A percentile compares a stretch with the other conserved stretches of the same genome.
Conservation (phyloP, 1,140 invertebrate species). For the Cyrtorhinus lividipennis region DNA sequence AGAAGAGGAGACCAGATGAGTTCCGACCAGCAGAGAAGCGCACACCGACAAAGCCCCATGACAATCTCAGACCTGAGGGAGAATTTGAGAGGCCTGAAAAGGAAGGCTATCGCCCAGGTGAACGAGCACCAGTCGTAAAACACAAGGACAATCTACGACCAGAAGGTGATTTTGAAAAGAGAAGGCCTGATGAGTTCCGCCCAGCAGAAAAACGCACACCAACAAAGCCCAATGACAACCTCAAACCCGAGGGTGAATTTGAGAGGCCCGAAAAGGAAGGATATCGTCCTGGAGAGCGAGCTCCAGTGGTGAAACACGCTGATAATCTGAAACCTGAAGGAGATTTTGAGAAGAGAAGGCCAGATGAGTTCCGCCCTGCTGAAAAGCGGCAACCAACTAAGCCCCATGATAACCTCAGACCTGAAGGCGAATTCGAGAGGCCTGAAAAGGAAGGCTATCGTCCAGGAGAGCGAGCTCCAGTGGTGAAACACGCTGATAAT, state of each 20-base stretch:
- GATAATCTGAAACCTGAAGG: conserved; percentile 29
- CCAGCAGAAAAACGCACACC: conserved; percentile 34
- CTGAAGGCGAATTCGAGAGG: conserved; percentile 41
- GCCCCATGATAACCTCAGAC: conserved; percentile 34
- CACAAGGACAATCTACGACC: conserved; percentile 36
- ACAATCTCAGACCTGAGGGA: conserved; percentile 38
- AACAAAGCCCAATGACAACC: conserved; percentile 34
- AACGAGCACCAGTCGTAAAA: conserved; percentile 32
- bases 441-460: conserved; percentile 31
- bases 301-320: conserved; percentile 26
- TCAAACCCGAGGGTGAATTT: conserved; percentile 37
- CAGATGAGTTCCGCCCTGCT: conserved; percentile 27
- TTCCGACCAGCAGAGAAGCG: conserved; percentile 29
- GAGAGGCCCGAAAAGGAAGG: conserved; percentile 27
- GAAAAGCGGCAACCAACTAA: conserved; percentile 26
- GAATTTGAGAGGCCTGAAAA: conserved; percentile 30
- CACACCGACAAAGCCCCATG: conserved; percentile 28
- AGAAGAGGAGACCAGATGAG: conserved; percentile 25
- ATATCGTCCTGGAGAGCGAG: conserved; percentile 27
- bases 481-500: conserved; percentile 29
- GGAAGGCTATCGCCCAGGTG: conserved; percentile 29
- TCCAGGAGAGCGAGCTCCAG: conserved; percentile 28
- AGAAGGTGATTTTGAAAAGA: conserved; percentile 42
- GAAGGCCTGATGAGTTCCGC: conserved; percentile 27
- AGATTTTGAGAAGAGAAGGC: conserved; percentile 30